Conservation (phyloP, 2,113 vertebrate genomes). For the Ellobius talpinus region DNA sequence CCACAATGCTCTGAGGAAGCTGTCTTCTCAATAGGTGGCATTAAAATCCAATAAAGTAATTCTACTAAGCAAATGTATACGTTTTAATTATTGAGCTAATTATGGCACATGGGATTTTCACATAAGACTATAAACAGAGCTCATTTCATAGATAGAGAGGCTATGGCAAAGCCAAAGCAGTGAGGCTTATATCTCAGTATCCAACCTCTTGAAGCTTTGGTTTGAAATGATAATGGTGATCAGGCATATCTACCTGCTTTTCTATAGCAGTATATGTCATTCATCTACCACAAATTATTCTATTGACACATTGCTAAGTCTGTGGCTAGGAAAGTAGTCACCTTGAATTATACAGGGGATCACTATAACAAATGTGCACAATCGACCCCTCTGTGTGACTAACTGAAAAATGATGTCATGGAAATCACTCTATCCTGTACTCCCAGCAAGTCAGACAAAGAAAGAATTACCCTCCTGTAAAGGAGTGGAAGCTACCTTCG, state of each 20-base stretch:
- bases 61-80: neutral
- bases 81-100: constrained; percentile 19
- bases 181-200: no score
- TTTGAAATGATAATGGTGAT: neutral
- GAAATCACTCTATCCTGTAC: neutral
- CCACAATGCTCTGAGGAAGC: neutral
- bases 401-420: neutral
- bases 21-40: neutral
- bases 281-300: neutral
- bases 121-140: neutral
- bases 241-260: neutral
- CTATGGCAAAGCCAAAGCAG: neutral
- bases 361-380: neutral
- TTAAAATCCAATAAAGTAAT: constrained; percentile 46
- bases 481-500: neutral
- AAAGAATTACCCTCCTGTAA: neutral
- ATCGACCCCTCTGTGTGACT: neutral
- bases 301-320: neutral
- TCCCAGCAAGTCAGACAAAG: neutral
- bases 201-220: neutral
- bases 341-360: neutral
- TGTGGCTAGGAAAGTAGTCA: neutral
- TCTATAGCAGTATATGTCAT: neutral
- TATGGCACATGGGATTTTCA: neutral
- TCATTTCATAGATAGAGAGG: neutral